Percentiles rank a stretch among this genome's conserved stretches.
Evolutionary conservation across 1,140 invertebrate genomes (phyloP).

Genomic region (Pemphigus obesinymphae): DNA sequence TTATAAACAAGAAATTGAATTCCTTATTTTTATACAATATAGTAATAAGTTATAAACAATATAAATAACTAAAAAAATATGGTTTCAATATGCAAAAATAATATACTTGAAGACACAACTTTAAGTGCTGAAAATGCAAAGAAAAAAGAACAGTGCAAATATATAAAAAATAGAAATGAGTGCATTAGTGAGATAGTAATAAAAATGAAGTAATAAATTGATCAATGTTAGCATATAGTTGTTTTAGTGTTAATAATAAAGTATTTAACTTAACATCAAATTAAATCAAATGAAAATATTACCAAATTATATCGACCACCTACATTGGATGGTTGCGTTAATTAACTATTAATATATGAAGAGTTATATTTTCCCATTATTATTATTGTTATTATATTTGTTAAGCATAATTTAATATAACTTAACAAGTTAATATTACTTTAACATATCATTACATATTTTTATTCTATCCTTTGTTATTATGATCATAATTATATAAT

Average conservation of each 20-base stretch:
- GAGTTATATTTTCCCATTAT: slow-evolving; percentile 9
- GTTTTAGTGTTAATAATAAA: slow-evolving; percentile 14
- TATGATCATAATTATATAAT: slow-evolving; percentile 3
- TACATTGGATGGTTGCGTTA: slow-evolving; percentile 40
- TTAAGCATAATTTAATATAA: slow-evolving; percentile 14
- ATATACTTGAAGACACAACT: neutral
- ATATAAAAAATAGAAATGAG: slow-evolving; percentile 4
- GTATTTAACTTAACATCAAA: slow-evolving; percentile 9
- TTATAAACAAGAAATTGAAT: neutral
- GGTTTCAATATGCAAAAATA: neutral
- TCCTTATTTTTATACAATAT: neutral
- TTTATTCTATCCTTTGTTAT: too few relatives aligned
- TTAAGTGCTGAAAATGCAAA: neutral
- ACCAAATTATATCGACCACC: slow-evolving; percentile 24
- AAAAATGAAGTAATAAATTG: slow-evolving; percentile 33
- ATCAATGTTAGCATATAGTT: slow-evolving; percentile 36
- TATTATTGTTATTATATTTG: neutral
- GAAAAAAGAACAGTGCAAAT: slow-evolving; percentile 14
- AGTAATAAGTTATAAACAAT: neutral
- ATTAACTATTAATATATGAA: slow-evolving; percentile 19
- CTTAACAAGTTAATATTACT: neutral
- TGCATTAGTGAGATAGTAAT: slow-evolving; percentile 19
- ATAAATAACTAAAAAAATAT: neutral
- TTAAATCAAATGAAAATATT: slow-evolving; percentile 11
- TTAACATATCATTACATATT: neutral